phyloP scores from a whole-genome alignment of 2,797 vertebrate species.

The Percopsis omiscomaycus region DNA sequence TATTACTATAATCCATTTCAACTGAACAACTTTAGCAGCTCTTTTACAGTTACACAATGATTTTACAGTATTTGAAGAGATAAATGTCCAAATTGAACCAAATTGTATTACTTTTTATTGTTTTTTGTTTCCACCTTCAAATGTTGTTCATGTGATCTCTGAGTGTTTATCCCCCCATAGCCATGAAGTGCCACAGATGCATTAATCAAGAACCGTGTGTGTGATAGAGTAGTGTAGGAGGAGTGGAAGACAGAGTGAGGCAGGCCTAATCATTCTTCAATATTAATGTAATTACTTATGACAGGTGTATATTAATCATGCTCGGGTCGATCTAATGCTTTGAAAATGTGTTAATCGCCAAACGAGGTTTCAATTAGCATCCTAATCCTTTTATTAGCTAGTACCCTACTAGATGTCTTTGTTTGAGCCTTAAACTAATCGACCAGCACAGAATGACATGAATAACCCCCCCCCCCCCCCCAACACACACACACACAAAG shows the following conservation, averaged over 20 bases:
- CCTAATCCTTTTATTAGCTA: constrained; percentile 42
- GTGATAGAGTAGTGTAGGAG: constrained; percentile 46
- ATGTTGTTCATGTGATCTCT: constrained; percentile 30
- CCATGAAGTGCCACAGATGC: constrained; percentile 20
- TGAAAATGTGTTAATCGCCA: constrained; percentile 56
- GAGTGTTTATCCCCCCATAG: constrained; percentile 34
- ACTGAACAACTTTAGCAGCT: neutral
- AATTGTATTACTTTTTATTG: neutral
- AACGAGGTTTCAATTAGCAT: constrained; percentile 59
- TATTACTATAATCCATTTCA: neutral
- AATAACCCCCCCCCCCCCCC: neutral
- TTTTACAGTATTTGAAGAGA: neutral
- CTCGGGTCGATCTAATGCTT: constrained; percentile 47
- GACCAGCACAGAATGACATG: neutral
- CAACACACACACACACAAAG: neutral
- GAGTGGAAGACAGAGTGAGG: constrained; percentile 51
- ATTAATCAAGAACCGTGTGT: constrained; percentile 47
- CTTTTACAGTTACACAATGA: neutral
- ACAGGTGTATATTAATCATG: constrained; percentile 70
- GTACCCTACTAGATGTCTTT: neutral
- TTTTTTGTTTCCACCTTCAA: neutral
- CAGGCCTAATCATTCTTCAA: constrained; percentile 58
- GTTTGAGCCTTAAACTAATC: neutral
- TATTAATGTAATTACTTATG: constrained; percentile 68
- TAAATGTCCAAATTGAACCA: constrained; percentile 1